Evolutionary conservation across 1,140 invertebrate genomes (phyloP).

Genomic region (Caerostris extrusa): DNA sequence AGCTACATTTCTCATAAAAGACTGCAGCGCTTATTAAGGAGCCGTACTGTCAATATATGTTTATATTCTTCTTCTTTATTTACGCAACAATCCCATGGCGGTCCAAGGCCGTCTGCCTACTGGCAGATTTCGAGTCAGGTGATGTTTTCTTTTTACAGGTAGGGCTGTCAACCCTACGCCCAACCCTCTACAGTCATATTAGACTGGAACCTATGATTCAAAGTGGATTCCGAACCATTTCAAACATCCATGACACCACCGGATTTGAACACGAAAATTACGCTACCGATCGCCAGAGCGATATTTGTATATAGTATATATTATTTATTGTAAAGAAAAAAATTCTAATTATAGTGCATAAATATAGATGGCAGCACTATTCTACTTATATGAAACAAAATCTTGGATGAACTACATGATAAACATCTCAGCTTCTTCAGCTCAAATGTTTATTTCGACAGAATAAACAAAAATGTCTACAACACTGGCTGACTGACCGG

Average conservation of each 20-base stretch:
- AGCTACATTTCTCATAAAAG: no score
- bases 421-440: background rate
- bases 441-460: background rate
- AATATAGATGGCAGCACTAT: constrained; percentile 1
- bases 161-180: no score
- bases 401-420: background rate
- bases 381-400: background rate
- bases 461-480: background rate
- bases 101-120: no score
- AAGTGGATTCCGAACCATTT: no score
- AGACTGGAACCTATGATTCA: no score
- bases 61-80: no score
- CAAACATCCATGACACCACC: background rate
- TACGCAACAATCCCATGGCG: no score
- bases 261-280: background rate
- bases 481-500: background rate
- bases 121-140: no score
- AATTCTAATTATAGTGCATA: background rate
- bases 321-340: background rate
- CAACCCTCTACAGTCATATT: no score
- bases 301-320: background rate
- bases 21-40: no score
- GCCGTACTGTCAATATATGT: no score
- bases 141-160: no score
- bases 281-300: background rate